These are phyloP conservation scores for Entelurus aequoreus DNA, from an alignment of 2,113 vertebrate species.

Conservation along the genomic window DNA sequence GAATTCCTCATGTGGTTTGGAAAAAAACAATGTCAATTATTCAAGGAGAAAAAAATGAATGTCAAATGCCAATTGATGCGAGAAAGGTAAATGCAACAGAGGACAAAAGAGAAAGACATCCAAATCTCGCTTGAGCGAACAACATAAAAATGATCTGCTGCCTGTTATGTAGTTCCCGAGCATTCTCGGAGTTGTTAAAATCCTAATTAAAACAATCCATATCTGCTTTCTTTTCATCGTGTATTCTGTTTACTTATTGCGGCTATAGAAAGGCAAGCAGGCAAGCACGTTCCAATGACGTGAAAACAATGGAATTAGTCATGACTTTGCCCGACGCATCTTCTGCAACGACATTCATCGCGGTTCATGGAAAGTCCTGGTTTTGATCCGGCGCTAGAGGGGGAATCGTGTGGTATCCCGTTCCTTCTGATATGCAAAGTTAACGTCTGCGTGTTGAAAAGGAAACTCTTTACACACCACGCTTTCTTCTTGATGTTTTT, in stretches of 20 bases:
- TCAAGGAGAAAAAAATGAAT: constrained; percentile 52
- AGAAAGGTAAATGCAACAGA: constrained; percentile 15
- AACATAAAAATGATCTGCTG: constrained; percentile 48
- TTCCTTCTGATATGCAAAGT: constrained; percentile 60
- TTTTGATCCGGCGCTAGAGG: constrained; percentile 57
- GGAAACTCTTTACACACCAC: constrained; percentile 45
- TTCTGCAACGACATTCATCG: constrained; percentile 29
- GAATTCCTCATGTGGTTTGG: constrained; percentile 31
- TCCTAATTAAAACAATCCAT: constrained; percentile 57
- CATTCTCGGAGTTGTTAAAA: constrained; percentile 31
- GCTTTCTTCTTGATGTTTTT: constrained; percentile 44
- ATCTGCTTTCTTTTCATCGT: constrained; percentile 36
- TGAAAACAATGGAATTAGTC: constrained; percentile 45
- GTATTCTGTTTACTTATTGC: constrained; percentile 43
- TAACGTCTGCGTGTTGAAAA: constrained; percentile 42
- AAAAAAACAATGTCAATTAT: constrained; percentile 57
- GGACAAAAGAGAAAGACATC: constrained; percentile 19
- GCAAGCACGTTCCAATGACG: constrained; percentile 1
- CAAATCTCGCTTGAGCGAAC: constrained; percentile 22
- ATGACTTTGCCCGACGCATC: constrained; percentile 34
- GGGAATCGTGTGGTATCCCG: constrained; percentile 46
- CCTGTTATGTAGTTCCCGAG: constrained; percentile 31
- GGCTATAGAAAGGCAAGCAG: constrained; percentile 26
- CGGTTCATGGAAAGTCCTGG: constrained; percentile 45
- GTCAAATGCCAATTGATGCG: constrained; percentile 48